Base-by-base conservation (phyloP, 2,113 vertebrate species). In the Alaudala cheleensis region DNA sequence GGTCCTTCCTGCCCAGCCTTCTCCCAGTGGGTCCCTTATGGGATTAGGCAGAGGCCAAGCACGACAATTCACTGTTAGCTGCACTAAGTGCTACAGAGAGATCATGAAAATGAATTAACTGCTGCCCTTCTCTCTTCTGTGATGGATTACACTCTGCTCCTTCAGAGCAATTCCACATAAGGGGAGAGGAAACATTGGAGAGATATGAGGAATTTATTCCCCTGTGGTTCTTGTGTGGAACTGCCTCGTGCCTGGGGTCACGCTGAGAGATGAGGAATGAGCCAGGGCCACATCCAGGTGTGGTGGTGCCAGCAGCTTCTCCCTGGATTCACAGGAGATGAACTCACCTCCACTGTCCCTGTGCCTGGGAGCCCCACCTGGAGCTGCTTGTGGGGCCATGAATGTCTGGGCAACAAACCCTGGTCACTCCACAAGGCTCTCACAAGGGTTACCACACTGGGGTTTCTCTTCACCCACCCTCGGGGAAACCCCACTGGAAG, bases 371-470 rank as follows among this genome's bases (percentile, higher is more conserved):
- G 31, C 28, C 61, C 61, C 88, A 77, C 28, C 57, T 64, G 76
- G 56, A 22, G 0, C 0, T 12, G 50, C 54, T 5, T 3, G 8
- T 1, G 4, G 57, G 62, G 44, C 61, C 11, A 3, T 0, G 6
- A 89, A 15, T 6, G 57, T 10, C 71, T 9, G 54, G 42, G 51
- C 34, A 62, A 14, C 84, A 24, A 37, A 15, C 17, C 47, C 47
- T 6, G 37, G 6, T 10, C 3, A 3, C 16, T 5, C 14, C 2
- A 1, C 45, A 12, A 33, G 33, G 6, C 42, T 37, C 76, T 14
- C 0, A 37, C 37, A 37, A 37, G 6, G 5, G 21, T 29, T 9
- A 58, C 23, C 86, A 47, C 73, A 4, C 0, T 1, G 11, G 47
- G 34, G 23, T 23, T 51, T 14, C 33, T 44, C 47, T 40, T 62